These are phyloP conservation scores for Thecophora atra DNA, from an alignment of 2,888 invertebrate genomes.

Conservation along the genomic window DNA sequence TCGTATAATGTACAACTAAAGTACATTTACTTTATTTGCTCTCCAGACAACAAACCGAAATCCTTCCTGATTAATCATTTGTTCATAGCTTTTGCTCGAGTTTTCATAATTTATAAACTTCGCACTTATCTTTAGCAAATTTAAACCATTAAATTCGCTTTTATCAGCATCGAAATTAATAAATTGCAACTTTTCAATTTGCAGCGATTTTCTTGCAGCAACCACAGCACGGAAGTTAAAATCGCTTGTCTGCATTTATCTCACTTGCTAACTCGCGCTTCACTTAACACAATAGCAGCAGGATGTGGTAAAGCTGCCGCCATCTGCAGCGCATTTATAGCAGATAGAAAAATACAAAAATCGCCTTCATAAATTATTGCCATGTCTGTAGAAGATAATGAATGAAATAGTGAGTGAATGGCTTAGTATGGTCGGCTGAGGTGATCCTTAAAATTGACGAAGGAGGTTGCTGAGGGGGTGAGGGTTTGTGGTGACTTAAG, in stretches of 20 bases:
- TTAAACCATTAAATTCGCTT: constrained; percentile 3
- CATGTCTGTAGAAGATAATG: constrained; percentile 14
- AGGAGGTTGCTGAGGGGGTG: not conserved
- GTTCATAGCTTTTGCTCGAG: not conserved
- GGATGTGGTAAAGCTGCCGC: constrained; percentile 8
- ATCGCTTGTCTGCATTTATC: constrained; percentile 19
- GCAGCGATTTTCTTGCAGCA: constrained; percentile 19
- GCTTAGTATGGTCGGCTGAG: not conserved
- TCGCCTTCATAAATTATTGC: constrained; percentile 27
- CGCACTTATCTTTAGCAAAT: constrained; percentile 4
- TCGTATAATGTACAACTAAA: not conserved
- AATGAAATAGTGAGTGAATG: constrained; percentile 25
- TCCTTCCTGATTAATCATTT: not conserved
- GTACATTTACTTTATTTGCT: not conserved
- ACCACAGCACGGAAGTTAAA: constrained; percentile 36
- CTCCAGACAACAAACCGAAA: not conserved
- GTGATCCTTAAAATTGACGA: not conserved
- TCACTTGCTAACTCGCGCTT: constrained; percentile 1
- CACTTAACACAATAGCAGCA: not conserved
- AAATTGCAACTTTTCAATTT: constrained; percentile 32
- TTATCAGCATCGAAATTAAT: constrained; percentile 10
- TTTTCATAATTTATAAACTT: not conserved
- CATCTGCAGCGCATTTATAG: constrained; percentile 31
- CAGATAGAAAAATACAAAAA: constrained; percentile 15
- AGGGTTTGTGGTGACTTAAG: not conserved